Evolutionary conservation across 2,797 vertebrate species (phyloP).

Genomic region (Phalanger gymnotis): DNA sequence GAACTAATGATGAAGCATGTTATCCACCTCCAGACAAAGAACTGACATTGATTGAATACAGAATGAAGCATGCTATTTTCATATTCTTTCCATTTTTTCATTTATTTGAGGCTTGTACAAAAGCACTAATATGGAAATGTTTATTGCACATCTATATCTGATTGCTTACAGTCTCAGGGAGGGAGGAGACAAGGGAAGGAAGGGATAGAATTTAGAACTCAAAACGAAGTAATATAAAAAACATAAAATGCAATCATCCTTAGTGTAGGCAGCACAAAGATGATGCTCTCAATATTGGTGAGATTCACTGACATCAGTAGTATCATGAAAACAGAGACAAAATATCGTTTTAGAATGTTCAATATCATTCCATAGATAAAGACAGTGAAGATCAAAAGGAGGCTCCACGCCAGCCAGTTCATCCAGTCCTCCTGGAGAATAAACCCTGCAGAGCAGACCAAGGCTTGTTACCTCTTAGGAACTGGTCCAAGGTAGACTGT

Average conservation of each 20-base stretch:
- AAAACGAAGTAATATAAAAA: too few relatives aligned
- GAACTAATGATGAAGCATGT: too few relatives aligned
- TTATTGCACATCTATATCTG: too few relatives aligned
- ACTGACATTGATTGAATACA: too few relatives aligned
- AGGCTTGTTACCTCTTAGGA: neutral
- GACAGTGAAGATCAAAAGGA: neutral
- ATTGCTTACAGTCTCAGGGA: too few relatives aligned
- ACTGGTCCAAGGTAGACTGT: neutral
- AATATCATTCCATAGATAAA: neutral
- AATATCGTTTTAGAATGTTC: too few relatives aligned
- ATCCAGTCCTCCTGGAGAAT: neutral
- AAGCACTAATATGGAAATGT: too few relatives aligned
- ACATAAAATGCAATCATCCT: rapidly evolving
- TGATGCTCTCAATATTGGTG: rapidly evolving
- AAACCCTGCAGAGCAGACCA: neutral
- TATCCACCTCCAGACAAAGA: too few relatives aligned
- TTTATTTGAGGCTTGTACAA: too few relatives aligned
- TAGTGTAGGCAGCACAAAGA: rapidly evolving
- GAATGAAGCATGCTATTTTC: too few relatives aligned
- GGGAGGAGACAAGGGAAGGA: too few relatives aligned
- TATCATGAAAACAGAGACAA: neutral
- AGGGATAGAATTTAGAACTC: neutral
- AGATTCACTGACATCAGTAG: neutral
- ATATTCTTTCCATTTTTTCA: too few relatives aligned
- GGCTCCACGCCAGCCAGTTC: neutral